Conservation (phyloP, 2,888 invertebrate genomes). For the Ernsta delagoae region DNA sequence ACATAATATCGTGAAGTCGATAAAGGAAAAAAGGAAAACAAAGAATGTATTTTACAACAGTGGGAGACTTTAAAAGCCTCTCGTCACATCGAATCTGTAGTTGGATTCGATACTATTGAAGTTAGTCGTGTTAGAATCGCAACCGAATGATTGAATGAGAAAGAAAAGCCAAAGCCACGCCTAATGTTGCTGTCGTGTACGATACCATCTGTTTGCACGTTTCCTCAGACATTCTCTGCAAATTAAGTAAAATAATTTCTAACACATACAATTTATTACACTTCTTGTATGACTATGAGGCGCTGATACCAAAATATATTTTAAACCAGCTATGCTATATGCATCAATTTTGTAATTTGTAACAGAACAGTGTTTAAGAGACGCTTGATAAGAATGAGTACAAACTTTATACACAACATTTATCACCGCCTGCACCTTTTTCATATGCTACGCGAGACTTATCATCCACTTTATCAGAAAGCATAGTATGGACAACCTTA, state of each 20-base stretch:
- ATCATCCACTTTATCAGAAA: conserved; percentile 1
- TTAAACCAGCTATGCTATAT: background rate
- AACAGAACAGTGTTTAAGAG: background rate
- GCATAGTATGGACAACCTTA: background rate
- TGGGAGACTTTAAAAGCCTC: conserved; percentile 57
- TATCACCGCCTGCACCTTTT: conserved; percentile 76
- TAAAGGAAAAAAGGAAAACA: conserved; percentile 50
- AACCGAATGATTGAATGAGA: conserved; percentile 79
- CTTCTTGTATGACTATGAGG: conserved; percentile 18
- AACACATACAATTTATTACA: conserved; percentile 60
- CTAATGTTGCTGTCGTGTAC: conserved; percentile 74
- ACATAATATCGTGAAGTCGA: conserved; percentile 67
- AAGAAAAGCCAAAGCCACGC: conserved; percentile 83
- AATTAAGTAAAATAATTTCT: conserved; percentile 85
- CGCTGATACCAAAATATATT: background rate
- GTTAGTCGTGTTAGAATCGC: conserved; percentile 81
- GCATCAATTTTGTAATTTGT: background rate
- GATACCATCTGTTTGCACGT: conserved; percentile 93
- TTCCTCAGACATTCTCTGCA: conserved; percentile 93
- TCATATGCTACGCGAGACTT: conserved; percentile 81
- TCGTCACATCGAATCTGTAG: conserved; percentile 63
- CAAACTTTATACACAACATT: background rate
- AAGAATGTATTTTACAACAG: conserved; percentile 44
- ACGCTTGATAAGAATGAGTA: background rate
- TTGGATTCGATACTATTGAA: conserved; percentile 62